Conservation (phyloP, 2,113 vertebrate species). For the Hypanus sabinus region DNA sequence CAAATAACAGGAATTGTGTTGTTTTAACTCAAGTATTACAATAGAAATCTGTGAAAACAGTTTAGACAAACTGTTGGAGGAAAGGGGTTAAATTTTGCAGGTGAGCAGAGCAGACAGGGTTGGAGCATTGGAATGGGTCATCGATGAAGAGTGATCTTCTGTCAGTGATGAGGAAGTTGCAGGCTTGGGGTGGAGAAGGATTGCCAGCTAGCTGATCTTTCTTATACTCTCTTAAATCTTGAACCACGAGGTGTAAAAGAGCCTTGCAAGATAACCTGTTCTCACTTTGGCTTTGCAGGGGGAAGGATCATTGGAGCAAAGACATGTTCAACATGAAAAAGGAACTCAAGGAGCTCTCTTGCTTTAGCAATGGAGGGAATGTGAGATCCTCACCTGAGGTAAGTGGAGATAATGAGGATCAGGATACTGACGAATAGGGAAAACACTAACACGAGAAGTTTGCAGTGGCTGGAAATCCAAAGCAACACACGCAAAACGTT, state of each 20-base stretch:
- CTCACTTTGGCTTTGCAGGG: too few species aligned
- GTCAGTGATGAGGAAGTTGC: not conserved
- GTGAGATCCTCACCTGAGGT: not conserved
- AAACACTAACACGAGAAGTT: too few species aligned
- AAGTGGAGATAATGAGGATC: not conserved
- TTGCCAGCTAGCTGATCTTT: not conserved
- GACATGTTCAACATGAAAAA: not conserved
- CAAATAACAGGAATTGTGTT: not conserved
- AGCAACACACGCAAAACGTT: too few species aligned
- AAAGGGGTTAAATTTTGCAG: not conserved
- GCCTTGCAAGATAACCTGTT: not conserved
- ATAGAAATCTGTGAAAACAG: not conserved
- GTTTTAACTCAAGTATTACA: not conserved
- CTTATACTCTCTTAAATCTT: not conserved
- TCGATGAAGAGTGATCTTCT: not conserved
- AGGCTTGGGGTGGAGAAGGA: not conserved
- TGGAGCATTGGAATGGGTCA: not conserved
- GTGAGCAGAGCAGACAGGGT: not conserved
- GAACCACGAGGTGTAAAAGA: not conserved
- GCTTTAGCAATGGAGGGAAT: constrained; percentile 1
- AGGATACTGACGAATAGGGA: not conserved
- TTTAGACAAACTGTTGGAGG: too few species aligned
- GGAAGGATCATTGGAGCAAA: not conserved
- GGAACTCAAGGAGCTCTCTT: not conserved
- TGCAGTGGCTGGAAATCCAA: too few species aligned